Evolutionary conservation across 1,140 invertebrate species (phyloP), one percentile per base, ranked within the genome.

Genomic region (Cotesia typhae): DNA sequence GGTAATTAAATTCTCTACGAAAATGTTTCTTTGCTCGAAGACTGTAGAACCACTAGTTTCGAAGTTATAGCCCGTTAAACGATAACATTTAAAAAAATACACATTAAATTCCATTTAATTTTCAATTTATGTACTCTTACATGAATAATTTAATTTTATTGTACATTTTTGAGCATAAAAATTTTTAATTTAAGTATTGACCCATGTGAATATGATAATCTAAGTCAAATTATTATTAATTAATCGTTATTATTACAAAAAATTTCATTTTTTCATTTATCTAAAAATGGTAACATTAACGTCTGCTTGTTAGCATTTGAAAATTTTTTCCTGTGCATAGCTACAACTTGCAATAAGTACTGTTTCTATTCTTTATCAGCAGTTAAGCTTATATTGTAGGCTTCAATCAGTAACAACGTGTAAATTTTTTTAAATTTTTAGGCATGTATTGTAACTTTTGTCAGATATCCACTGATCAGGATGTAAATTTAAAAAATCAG

Each of bases 301-400:
- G 67, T 69, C 14, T 37, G 12, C 67, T 57, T 57, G 17, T 57
- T 12, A 57, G 55, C 55, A 57, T 70, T 63, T 7, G 71, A 63
- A 67, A 66, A 72, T 55, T 66, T 4, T 41, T 72, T 53, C 5
- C 63, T 53, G 37, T 72, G 71, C 12, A n/a, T 4, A 9, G 51
- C 12, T 5, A 67, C 47, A 17, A 66, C 17, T 72, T 72, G 71
- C n/a, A 72, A 28, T 10, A 59, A 55, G 63, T 57, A 67, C 41
- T 72, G 63, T 37, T 72, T 72, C 37, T 67, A 47, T 5, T 66
- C 47, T 66, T 72, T 55, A 17, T 72, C 9, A 17, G 7, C 2
- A 37, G 71, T 72, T 60, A 72, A 67, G 59, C 63, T 36, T 12
- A n/a, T 10, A 67, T 72, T 72, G 17, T 41, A 72, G 4, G 51